Evolutionary conservation across 2,888 invertebrate species (phyloP).

Genomic region (Zhuqinia jingwanae): DNA sequence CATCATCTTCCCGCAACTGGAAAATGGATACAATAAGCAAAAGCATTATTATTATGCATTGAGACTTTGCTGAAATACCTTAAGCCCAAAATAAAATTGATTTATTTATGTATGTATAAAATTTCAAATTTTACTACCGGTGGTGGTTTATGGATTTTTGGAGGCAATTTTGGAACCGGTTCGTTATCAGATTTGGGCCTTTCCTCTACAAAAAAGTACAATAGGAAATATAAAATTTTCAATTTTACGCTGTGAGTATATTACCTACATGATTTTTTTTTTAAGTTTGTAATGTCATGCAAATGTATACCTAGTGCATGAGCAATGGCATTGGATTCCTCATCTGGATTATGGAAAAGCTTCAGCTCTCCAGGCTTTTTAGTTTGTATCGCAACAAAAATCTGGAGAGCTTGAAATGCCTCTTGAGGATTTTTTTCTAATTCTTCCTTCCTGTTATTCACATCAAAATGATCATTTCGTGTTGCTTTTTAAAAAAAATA

Average conservation of each 20-base stretch:
- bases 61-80: no score
- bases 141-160: constrained; percentile 25
- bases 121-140: not conserved
- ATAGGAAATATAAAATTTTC: not conserved
- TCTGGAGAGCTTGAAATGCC: constrained; percentile 94
- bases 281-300: no score
- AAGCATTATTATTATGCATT: no score
- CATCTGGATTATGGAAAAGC: not conserved
- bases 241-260: not conserved
- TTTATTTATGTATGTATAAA: not conserved
- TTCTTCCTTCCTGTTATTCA: constrained; percentile 85
- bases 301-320: not conserved
- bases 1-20: not conserved
- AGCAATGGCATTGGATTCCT: constrained; percentile 11
- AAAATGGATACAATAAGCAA: no score
- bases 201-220: not conserved
- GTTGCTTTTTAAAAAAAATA: no score
- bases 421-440: constrained; percentile 95
- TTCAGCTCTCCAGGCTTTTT: constrained; percentile 82
- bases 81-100: no score
- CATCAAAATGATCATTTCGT: not conserved
- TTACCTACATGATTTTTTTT: no score
- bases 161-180: constrained; percentile 45
- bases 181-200: not conserved
- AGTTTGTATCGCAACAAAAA: constrained; percentile 93